Percentiles rank a stretch among this genome's conserved stretches.
Conservation (phyloP, 1,140 invertebrate genomes). For the Drosophila pruinosa region DNA sequence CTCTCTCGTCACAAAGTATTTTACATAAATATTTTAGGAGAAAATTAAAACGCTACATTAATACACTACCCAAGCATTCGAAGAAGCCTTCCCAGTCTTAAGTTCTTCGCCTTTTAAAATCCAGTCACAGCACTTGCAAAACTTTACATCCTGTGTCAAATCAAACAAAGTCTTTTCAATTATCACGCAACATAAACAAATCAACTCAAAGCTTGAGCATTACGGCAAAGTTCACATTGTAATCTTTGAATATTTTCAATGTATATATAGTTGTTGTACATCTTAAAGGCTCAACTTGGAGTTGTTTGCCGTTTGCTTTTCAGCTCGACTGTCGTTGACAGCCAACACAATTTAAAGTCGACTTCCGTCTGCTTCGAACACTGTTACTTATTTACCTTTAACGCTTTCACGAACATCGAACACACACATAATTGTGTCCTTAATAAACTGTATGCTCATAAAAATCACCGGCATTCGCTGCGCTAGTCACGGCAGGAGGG, state of each 20-base stretch:
- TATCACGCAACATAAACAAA: background rate
- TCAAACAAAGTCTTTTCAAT: background rate
- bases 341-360: constrained; percentile 17
- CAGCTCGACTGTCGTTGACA: background rate
- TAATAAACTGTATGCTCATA: constrained; percentile 60
- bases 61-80: background rate
- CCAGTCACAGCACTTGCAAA: background rate
- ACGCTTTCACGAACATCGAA: constrained; percentile 1
- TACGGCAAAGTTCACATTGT: background rate
- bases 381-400: constrained; percentile 2
- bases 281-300: background rate
- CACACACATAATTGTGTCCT: constrained; percentile 56
- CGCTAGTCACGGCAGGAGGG: background rate
- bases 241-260: background rate
- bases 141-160: background rate
- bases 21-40: too few species aligned
- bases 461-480: constrained; percentile 67
- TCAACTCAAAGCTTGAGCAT: background rate
- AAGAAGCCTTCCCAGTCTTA: too few species aligned
- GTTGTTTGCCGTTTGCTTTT: constrained; percentile 20
- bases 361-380: constrained; percentile 12
- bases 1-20: too few species aligned
- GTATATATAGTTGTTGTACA: background rate
- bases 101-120: too few species aligned
- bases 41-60: too few species aligned